phyloP scores from a whole-genome alignment of 2,113 vertebrate genomes.

The Corythornis vintsioides region DNA sequence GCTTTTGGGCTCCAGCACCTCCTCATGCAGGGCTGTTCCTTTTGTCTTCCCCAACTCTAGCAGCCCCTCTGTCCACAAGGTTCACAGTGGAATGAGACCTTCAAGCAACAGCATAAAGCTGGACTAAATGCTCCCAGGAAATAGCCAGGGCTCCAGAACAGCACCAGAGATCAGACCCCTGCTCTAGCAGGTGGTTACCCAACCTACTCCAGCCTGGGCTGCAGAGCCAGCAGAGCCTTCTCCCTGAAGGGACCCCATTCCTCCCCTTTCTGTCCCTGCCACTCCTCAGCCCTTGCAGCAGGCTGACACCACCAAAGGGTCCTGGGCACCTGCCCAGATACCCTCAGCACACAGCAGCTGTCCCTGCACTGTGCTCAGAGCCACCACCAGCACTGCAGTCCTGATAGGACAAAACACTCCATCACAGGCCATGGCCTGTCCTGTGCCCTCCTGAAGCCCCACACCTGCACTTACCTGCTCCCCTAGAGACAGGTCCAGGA shows the following conservation, averaged over 20 bases:
- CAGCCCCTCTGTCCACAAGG: background rate
- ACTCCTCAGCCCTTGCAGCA: background rate
- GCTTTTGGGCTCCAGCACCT: background rate
- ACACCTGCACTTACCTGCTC: conserved; percentile 84
- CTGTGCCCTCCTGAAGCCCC: background rate
- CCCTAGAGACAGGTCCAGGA: conserved; percentile 85
- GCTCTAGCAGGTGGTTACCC: background rate
- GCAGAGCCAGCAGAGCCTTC: background rate
- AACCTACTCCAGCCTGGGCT: background rate
- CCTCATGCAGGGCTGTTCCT: background rate
- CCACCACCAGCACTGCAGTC: background rate
- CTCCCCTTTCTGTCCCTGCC: background rate
- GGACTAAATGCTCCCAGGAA: background rate
- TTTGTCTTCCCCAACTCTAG: background rate
- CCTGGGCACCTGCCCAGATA: background rate
- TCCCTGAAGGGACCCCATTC: background rate
- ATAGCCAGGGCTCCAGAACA: background rate
- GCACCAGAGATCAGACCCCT: background rate
- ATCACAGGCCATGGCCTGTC: fast-evolving
- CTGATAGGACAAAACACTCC: background rate
- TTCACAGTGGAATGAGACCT: background rate
- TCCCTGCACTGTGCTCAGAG: background rate
- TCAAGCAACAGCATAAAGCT: background rate
- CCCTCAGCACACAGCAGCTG: background rate
- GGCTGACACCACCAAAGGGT: background rate